Conservation (phyloP, 2,113 vertebrate genomes). For the Gasterosteus nipponicus region DNA sequence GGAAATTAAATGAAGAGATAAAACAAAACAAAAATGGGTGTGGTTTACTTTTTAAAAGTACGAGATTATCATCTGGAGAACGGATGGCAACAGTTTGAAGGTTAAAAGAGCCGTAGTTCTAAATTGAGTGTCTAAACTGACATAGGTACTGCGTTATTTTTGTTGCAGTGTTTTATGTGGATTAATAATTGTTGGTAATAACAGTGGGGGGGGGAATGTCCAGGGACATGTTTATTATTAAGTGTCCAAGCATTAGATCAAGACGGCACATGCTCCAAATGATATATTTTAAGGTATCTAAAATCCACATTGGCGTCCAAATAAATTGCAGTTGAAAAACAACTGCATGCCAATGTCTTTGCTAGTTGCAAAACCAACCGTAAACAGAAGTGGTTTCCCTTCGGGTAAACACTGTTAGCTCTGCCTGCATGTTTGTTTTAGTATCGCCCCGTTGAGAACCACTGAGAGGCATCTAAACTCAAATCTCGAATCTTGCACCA, state of each 20-base stretch:
- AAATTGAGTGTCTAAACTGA: slow-evolving; percentile 4
- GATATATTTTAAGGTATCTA: neutral
- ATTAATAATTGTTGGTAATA: neutral
- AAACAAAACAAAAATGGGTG: slow-evolving; percentile 3
- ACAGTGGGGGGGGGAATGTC: neutral
- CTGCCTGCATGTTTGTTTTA: neutral
- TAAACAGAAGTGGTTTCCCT: neutral
- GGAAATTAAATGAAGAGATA: slow-evolving; percentile 6
- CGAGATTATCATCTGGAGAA: slow-evolving; percentile 21
- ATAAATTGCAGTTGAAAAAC: neutral
- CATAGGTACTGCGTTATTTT: neutral
- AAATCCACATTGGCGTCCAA: neutral
- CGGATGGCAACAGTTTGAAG: slow-evolving; percentile 15
- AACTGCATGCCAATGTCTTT: neutral
- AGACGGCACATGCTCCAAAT: neutral
- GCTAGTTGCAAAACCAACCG: neutral
- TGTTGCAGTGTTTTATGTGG: neutral
- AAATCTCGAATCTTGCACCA: neutral
- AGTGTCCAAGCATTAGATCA: neutral
- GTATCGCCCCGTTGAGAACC: neutral
- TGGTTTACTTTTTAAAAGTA: slow-evolving; percentile 29
- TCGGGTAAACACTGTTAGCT: neutral
- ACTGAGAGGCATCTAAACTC: neutral
- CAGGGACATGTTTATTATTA: neutral
- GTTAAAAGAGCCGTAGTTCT: neutral